Conservation (phyloP, 2,113 vertebrate species). For the Syngnathus typhle region DNA sequence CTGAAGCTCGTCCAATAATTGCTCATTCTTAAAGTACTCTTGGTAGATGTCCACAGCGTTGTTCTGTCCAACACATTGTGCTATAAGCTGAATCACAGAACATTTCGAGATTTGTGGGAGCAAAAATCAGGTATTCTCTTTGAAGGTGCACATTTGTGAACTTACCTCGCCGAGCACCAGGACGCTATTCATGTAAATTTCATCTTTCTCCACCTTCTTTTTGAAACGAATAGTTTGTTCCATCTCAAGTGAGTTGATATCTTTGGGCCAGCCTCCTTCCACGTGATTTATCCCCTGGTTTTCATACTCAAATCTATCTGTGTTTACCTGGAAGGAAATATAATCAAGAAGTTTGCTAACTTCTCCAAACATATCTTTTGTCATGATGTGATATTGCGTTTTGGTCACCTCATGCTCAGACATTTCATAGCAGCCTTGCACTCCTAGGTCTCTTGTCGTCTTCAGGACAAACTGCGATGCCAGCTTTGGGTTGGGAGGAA, state of each 20-base stretch:
- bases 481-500: conserved; percentile 73
- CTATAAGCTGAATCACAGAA: conserved; percentile 72
- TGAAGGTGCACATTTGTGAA: neutral
- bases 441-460: conserved; percentile 67
- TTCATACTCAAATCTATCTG: conserved; percentile 71
- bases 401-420: conserved; percentile 80
- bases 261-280: conserved; percentile 91
- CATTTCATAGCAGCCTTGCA: conserved; percentile 76
- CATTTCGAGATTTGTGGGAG: neutral
- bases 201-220: conserved; percentile 90
- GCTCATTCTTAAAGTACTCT: conserved; percentile 79
- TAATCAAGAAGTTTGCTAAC: neutral
- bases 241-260: conserved; percentile 78
- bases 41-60: conserved; percentile 84
- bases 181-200: conserved; percentile 76
- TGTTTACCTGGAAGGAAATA: conserved; percentile 77
- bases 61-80: conserved; percentile 86
- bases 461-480: conserved; percentile 63
- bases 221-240: conserved; percentile 85
- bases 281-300: conserved; percentile 80
- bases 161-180: conserved; percentile 77
- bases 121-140: neutral
- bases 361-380: neutral
- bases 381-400: neutral
- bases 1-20: conserved; percentile 58